phyloP scores from a whole-genome alignment of 2,888 invertebrate genomes.

The Sinelater perroti region DNA sequence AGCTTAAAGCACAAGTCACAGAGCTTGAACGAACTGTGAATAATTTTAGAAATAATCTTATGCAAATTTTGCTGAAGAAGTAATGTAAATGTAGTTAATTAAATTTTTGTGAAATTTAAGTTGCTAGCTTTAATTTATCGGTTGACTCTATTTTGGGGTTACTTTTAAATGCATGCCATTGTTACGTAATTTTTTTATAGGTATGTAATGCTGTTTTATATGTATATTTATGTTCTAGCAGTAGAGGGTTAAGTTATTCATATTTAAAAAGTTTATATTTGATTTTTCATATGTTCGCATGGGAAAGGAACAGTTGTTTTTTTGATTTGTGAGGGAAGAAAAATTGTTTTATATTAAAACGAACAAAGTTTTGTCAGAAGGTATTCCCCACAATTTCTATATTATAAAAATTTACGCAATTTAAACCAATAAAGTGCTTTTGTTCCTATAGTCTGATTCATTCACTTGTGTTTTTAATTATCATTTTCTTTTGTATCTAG shows the following conservation, averaged over 20 bases:
- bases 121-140: no score
- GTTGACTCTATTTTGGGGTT: slow-evolving; percentile 12
- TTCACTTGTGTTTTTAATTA: no score
- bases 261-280: no score
- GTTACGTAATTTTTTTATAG: slow-evolving; percentile 1
- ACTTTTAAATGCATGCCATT: slow-evolving; percentile 9
- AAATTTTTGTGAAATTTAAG: background rate
- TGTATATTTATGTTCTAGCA: slow-evolving; percentile 22
- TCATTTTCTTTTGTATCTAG: no score
- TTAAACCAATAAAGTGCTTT: background rate
- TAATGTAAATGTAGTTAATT: slow-evolving; percentile 7
- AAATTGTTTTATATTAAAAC: slow-evolving; percentile 22
- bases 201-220: slow-evolving; percentile 4
- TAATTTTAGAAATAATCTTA: slow-evolving; percentile 70
- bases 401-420: background rate
- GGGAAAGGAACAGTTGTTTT: background rate
- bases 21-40: slow-evolving; percentile 74
- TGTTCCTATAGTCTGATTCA: background rate
- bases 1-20: slow-evolving; percentile 71
- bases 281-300: no score
- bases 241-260: no score
- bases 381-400: slow-evolving; percentile 4
- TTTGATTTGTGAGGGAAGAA: background rate
- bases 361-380: background rate
- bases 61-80: slow-evolving; percentile 68